Evolutionary conservation across 1,140 invertebrate genomes (phyloP).

Genomic region (Lasioglossum baleicum): DNA sequence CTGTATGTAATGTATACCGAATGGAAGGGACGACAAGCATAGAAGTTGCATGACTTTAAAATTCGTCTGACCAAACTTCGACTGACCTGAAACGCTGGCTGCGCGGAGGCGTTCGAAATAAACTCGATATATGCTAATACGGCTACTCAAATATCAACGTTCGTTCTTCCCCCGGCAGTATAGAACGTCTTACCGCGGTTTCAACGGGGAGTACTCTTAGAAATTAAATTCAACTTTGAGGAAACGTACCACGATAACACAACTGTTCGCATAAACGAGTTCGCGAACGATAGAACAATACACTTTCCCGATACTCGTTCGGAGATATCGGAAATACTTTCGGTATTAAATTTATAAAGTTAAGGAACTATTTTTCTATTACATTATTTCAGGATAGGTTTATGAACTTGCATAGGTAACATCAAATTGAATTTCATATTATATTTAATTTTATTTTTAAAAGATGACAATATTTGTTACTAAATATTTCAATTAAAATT

Average conservation of each 20-base stretch:
- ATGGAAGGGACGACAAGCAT: not conserved
- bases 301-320: too few relatives aligned
- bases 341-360: too few relatives aligned
- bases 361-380: too few relatives aligned
- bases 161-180: not conserved
- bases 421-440: too few relatives aligned
- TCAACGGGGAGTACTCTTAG: not conserved
- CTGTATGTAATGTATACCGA: not conserved
- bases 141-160: not conserved
- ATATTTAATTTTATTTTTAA: too few relatives aligned
- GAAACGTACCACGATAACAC: not conserved
- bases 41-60: not conserved
- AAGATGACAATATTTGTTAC: too few relatives aligned
- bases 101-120: not conserved
- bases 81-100: not conserved
- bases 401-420: too few relatives aligned
- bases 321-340: too few relatives aligned
- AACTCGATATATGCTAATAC: not conserved
- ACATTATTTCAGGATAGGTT: too few relatives aligned
- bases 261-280: too few relatives aligned
- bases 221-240: not conserved
- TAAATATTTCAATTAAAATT: too few relatives aligned
- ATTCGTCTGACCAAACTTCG: conserved; percentile 10
- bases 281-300: too few relatives aligned
- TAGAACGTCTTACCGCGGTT: not conserved